Evolutionary conservation across 1,140 invertebrate species (phyloP).

Genomic region (Pemphigus obesinymphae): DNA sequence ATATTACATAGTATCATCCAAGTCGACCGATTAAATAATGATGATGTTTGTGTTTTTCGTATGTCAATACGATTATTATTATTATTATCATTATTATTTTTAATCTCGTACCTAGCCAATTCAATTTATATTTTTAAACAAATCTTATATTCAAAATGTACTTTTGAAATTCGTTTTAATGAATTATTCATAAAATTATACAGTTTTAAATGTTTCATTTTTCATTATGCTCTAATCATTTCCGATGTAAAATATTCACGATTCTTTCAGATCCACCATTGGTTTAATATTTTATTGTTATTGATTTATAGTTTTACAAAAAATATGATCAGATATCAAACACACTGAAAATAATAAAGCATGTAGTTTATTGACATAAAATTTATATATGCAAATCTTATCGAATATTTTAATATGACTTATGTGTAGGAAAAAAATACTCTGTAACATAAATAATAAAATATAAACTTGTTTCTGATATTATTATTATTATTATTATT

Average conservation of each 20-base stretch:
- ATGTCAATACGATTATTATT: not conserved
- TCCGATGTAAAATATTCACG: not conserved
- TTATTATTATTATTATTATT: too few relatives aligned
- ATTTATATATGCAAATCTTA: not conserved
- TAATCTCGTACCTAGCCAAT: not conserved
- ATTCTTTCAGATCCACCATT: not conserved
- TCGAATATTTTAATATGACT: not conserved
- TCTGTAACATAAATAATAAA: not conserved
- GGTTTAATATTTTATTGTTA: not conserved
- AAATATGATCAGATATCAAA: too few relatives aligned
- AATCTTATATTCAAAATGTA: slow-evolving; percentile 14
- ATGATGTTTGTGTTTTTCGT: not conserved
- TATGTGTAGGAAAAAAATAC: not conserved
- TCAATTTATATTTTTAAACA: not conserved
- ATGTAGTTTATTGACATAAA: not conserved
- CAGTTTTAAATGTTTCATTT: not conserved
- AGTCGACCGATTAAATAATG: not conserved
- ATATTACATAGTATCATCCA: too few relatives aligned
- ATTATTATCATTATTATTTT: not conserved
- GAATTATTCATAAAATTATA: not conserved
- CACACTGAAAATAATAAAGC: not conserved
- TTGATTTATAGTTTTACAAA: not conserved
- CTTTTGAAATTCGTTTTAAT: slow-evolving; percentile 2
- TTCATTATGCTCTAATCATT: slow-evolving; percentile 18
- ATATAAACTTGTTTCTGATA: not conserved